These are phyloP conservation scores for Liposcelis brunnea DNA, from an alignment of 2,888 invertebrate genomes.

Conservation along the genomic window DNA sequence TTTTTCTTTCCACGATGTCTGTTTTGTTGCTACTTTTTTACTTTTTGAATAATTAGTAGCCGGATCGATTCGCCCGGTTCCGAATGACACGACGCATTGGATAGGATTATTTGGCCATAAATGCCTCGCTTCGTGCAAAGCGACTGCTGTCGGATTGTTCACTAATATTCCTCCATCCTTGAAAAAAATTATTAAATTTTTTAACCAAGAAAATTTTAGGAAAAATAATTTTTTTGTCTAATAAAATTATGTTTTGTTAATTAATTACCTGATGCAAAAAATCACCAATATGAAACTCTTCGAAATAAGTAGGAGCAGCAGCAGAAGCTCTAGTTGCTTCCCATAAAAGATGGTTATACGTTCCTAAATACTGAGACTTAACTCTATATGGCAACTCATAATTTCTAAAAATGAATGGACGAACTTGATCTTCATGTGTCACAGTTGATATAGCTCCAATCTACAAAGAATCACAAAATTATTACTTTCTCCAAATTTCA, in stretches of 20 bases:
- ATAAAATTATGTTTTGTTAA: constrained; percentile 2
- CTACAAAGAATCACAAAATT: constrained; percentile 32
- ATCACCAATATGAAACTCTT: constrained; percentile 54
- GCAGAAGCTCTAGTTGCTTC: constrained; percentile 76
- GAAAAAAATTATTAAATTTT: too few species aligned
- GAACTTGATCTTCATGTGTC: constrained; percentile 51
- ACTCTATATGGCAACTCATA: constrained; percentile 55
- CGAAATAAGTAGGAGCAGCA: constrained; percentile 83
- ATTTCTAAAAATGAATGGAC: constrained; percentile 71
- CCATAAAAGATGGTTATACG: constrained; percentile 53
- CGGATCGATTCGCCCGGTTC: constrained; percentile 48
- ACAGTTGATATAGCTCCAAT: constrained; percentile 63
- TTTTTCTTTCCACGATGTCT: constrained; percentile 55
- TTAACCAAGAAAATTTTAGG: constrained; percentile 9
- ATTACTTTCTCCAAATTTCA: too few species aligned
- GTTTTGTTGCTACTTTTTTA: constrained; percentile 24
- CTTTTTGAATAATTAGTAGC: constrained; percentile 21
- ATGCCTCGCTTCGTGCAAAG: constrained; percentile 68
- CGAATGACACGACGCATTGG: constrained; percentile 67
- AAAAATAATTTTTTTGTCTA: background rate
- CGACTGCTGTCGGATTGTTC: constrained; percentile 80
- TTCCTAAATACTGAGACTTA: constrained; percentile 53
- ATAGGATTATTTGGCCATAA: constrained; percentile 61
- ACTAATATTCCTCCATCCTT: constrained; percentile 69
- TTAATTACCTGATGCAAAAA: constrained; percentile 43